These are phyloP conservation scores for Artemia franciscana DNA, from an alignment of 1,140 invertebrate species.

Conservation along the genomic window DNA sequence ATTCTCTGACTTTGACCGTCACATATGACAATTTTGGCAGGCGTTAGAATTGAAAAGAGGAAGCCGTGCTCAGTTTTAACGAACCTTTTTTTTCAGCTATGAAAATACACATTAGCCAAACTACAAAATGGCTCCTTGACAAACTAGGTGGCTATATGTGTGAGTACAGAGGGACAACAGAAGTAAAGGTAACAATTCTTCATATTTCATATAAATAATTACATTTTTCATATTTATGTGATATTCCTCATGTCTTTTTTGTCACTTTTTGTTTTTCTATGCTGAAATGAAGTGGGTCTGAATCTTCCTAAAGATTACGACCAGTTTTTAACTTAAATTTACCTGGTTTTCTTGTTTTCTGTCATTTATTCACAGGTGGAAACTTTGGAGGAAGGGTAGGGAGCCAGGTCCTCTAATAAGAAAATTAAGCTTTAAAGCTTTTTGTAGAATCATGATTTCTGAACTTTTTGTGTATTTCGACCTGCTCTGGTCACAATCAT, in stretches of 20 bases:
- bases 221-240: neutral
- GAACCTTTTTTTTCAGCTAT: slow-evolving; percentile 18
- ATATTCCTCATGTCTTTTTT: neutral
- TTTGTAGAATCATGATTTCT: no score
- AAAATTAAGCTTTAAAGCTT: no score
- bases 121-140: slow-evolving; percentile 23
- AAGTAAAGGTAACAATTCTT: slow-evolving; percentile 22
- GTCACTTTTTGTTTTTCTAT: neutral
- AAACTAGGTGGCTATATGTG: slow-evolving; percentile 23
- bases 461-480: slow-evolving; percentile 18
- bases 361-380: neutral
- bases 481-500: neutral
- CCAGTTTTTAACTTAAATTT: slow-evolving; percentile 1
- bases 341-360: slow-evolving; percentile 1
- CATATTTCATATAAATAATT: neutral
- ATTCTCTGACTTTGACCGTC: no score
- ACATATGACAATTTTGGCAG: no score
- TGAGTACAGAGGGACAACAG: slow-evolving; percentile 21
- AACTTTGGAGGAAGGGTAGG: no score
- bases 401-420: no score
- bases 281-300: neutral
- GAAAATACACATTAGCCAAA: slow-evolving; percentile 25
- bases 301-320: neutral
- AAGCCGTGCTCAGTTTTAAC: neutral
- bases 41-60: no score